Percentiles rank a stretch among this genome's conserved stretches.
These are phyloP conservation scores for Asobara japonica DNA, from an alignment of 1,140 invertebrate genomes.

Conservation along the genomic window DNA sequence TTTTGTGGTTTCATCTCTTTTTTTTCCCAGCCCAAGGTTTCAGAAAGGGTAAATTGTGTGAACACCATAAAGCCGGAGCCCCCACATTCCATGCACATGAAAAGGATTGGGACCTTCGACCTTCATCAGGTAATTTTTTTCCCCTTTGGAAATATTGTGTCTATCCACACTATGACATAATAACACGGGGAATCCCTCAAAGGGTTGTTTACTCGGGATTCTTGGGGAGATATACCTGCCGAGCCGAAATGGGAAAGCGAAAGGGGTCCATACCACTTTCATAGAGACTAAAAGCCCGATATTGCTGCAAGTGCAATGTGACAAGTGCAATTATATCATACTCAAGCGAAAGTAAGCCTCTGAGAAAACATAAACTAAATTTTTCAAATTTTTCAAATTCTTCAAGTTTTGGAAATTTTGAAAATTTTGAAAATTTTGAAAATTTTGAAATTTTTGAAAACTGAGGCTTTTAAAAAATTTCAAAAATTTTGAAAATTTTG, in stretches of 20 bases:
- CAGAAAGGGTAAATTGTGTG: background rate
- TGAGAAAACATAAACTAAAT: too few species aligned
- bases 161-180: conserved; percentile 9
- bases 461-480: too few species aligned
- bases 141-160: background rate
- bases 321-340: conserved; percentile 5
- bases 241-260: background rate
- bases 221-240: background rate
- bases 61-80: background rate
- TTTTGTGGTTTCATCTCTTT: background rate
- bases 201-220: conserved; percentile 11
- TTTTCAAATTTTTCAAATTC: too few species aligned
- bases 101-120: conserved; percentile 11
- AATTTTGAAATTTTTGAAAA: too few species aligned
- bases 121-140: conserved; percentile 9
- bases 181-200: background rate
- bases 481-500: too few species aligned
- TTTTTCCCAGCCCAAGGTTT: background rate
- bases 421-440: too few species aligned
- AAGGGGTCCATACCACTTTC: background rate
- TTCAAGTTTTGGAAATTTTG: too few species aligned
- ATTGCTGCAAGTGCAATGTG: background rate
- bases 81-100: conserved; percentile 1
- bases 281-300: background rate
- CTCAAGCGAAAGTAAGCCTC: too few species aligned